phyloP scores from a whole-genome alignment of 2,797 vertebrate genomes.

The Synaphobranchus kaupii region DNA sequence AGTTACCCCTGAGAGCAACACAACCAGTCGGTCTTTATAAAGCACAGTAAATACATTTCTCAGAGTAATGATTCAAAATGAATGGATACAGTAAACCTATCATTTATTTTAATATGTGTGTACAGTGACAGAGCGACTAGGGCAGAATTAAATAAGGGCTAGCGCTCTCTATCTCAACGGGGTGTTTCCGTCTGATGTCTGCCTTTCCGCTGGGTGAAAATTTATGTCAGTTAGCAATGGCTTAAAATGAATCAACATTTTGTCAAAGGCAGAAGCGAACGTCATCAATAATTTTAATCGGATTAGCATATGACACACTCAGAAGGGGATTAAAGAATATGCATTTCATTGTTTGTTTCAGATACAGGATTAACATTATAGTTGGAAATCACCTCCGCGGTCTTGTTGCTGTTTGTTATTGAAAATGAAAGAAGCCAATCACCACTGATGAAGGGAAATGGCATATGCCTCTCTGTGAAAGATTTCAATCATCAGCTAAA shows the following conservation, averaged over 20 bases:
- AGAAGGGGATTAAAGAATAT: neutral
- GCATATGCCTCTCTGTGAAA: neutral
- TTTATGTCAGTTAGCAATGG: neutral
- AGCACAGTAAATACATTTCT: slow-evolving; percentile 19
- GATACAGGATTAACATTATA: neutral
- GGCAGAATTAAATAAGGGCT: neutral
- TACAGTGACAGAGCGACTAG: neutral
- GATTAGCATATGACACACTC: neutral
- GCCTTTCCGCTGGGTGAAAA: neutral
- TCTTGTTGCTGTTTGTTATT: neutral
- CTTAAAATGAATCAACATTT: neutral
- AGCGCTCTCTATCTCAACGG: neutral
- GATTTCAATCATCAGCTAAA: neutral
- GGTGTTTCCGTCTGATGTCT: neutral
- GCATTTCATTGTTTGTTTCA: neutral
- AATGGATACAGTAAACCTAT: neutral
- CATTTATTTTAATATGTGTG: slow-evolving; percentile 10
- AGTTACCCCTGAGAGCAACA: slow-evolving; percentile 5
- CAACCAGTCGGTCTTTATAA: slow-evolving; percentile 5
- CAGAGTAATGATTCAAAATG: slow-evolving; percentile 16
- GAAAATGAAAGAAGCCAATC: neutral
- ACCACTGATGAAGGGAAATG: neutral
- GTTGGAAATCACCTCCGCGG: neutral
- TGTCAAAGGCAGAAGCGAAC: neutral
- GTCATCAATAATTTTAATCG: neutral